phyloP scores from a whole-genome alignment of 2,888 invertebrate genomes.

The Kuschelorhynchus macadamiae region DNA sequence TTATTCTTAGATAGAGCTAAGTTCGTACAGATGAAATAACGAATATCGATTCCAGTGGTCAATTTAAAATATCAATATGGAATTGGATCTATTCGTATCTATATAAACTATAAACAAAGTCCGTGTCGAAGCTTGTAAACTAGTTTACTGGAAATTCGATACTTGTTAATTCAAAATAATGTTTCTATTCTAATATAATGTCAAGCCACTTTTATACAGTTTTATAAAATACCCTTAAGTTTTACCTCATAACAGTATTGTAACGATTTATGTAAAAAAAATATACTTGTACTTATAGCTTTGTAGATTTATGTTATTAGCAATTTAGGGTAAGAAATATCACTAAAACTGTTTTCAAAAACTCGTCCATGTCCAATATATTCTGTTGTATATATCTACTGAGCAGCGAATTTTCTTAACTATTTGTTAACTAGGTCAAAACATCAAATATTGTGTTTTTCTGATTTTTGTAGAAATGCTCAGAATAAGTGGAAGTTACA shows the following conservation, averaged over 20 bases:
- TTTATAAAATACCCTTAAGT: background rate
- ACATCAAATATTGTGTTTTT: too few relatives aligned
- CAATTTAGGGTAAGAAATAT: background rate
- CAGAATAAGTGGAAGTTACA: background rate
- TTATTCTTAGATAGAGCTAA: too few relatives aligned
- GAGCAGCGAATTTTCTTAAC: background rate
- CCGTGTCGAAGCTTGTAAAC: too few relatives aligned
- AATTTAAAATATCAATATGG: too few relatives aligned
- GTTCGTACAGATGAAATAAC: too few relatives aligned
- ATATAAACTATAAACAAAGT: too few relatives aligned
- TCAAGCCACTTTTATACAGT: background rate
- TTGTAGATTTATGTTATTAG: background rate
- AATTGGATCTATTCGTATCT: too few relatives aligned
- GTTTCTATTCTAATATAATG: too few relatives aligned
- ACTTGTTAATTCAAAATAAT: too few relatives aligned
- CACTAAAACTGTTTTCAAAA: background rate
- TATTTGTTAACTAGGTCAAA: background rate
- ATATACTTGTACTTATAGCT: constrained; percentile 1
- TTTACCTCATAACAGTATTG: constrained; percentile 4
- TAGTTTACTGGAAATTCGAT: too few relatives aligned
- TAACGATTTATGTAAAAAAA: constrained; percentile 2
- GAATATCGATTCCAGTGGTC: too few relatives aligned
- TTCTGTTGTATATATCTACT: background rate
- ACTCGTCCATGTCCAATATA: constrained; percentile 2
- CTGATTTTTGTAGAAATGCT: background rate